phyloP scores from a whole-genome alignment of 1,140 invertebrate genomes.

The Helicoverpa armigera region DNA sequence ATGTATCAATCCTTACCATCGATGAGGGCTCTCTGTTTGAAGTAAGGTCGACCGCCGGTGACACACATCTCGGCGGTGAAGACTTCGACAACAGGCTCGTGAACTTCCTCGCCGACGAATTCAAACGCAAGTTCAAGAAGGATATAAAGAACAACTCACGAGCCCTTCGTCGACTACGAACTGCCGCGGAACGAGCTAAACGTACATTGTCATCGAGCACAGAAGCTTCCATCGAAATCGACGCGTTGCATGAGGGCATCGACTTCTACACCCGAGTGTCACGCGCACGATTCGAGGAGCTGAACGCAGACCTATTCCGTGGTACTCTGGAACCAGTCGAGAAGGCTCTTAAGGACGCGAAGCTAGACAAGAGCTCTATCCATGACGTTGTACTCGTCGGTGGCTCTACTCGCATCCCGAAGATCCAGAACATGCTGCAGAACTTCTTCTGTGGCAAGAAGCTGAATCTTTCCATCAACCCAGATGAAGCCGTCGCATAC shows the following conservation, averaged over 20 bases:
- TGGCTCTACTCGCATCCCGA: slow-evolving; percentile 89
- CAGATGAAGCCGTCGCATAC: slow-evolving; percentile 86
- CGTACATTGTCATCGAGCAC: slow-evolving; percentile 86
- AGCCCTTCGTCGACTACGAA: slow-evolving; percentile 88
- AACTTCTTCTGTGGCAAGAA: slow-evolving; percentile 85
- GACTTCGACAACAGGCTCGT: slow-evolving; percentile 95
- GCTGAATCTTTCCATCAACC: slow-evolving; percentile 86
- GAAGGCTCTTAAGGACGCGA: slow-evolving; percentile 89
- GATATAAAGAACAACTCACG: slow-evolving; percentile 83
- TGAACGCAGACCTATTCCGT: slow-evolving; percentile 85
- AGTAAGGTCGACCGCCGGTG: slow-evolving; percentile 92
- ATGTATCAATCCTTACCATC: slow-evolving; percentile 95
- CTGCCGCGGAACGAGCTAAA: slow-evolving; percentile 88
- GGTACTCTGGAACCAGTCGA: slow-evolving; percentile 87
- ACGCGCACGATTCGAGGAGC: slow-evolving; percentile 84
- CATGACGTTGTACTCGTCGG: slow-evolving; percentile 91
- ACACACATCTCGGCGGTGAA: slow-evolving; percentile 93
- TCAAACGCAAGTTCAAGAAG: slow-evolving; percentile 86
- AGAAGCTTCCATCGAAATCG: slow-evolving; percentile 85
- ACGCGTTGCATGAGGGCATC: slow-evolving; percentile 84
- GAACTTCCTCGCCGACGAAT: slow-evolving; percentile 89
- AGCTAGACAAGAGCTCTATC: slow-evolving; percentile 89
- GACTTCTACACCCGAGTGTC: slow-evolving; percentile 85
- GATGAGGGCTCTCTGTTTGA: slow-evolving; percentile 93
- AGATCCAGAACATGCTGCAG: slow-evolving; percentile 85